phyloP scores from a whole-genome alignment of 2,888 invertebrate genomes.

The Cryptophagus acutangulus region DNA sequence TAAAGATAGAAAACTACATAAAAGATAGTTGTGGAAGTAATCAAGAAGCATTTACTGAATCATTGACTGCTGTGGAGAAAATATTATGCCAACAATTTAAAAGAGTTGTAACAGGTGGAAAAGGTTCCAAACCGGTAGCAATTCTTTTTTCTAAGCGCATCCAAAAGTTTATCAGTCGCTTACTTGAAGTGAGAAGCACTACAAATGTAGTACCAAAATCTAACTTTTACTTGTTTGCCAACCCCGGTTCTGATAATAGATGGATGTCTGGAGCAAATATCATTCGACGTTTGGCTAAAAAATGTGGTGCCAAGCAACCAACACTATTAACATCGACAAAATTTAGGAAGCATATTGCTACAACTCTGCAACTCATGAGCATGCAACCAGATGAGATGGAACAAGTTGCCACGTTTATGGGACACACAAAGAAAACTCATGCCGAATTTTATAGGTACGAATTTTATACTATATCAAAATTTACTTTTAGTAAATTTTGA shows the following conservation, averaged over 20 bases:
- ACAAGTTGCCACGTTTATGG: slow-evolving; percentile 9
- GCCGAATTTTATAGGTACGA: slow-evolving; percentile 16
- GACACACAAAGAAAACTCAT: slow-evolving; percentile 14
- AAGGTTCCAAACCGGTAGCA: not conserved
- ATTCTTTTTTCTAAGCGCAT: not conserved
- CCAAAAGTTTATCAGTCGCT: not conserved
- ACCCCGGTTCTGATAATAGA: not conserved
- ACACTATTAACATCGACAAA: slow-evolving; percentile 3
- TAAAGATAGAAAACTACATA: not conserved
- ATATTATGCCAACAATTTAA: not conserved
- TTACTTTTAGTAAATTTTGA: no score
- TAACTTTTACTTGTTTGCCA: not conserved
- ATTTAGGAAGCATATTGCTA: slow-evolving; percentile 7
- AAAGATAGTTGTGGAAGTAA: not conserved
- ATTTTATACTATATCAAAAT: no score
- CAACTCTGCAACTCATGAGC: slow-evolving; percentile 6
- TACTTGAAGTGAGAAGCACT: not conserved
- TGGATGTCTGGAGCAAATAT: not conserved
- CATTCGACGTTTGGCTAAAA: not conserved
- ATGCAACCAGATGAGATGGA: slow-evolving; percentile 4
- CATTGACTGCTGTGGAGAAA: not conserved
- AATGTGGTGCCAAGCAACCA: not conserved
- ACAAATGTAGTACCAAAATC: not conserved
- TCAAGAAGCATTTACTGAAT: not conserved
- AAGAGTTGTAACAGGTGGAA: not conserved